phyloP scores from a whole-genome alignment of 2,888 invertebrate species.

The Polymixis flavicincta region DNA sequence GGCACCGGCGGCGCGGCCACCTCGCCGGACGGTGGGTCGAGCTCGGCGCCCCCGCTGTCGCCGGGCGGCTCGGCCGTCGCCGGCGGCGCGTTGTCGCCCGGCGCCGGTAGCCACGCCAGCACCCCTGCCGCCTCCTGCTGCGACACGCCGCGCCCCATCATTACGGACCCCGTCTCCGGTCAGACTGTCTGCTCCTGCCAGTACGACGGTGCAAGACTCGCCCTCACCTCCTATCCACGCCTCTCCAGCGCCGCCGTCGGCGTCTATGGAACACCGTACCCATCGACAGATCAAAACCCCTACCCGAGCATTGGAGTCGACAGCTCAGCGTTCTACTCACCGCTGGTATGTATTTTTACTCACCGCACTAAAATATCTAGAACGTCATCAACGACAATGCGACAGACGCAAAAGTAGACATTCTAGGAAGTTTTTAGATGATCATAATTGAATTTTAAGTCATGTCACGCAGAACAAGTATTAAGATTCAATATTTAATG shows the following conservation, averaged over 20 bases:
- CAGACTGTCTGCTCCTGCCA: slow-evolving; percentile 98
- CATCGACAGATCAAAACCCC: slow-evolving; percentile 97
- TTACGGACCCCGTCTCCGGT: slow-evolving; percentile 97
- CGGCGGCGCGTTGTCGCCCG: slow-evolving; percentile 91
- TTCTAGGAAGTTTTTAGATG: slow-evolving; percentile 36
- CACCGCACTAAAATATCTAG: slow-evolving; percentile 15
- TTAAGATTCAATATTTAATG: slow-evolving; percentile 52
- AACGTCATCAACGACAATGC: slow-evolving; percentile 16
- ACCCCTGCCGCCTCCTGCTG: slow-evolving; percentile 93
- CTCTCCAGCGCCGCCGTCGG: slow-evolving; percentile 94
- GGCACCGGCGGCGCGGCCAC: slow-evolving; percentile 94
- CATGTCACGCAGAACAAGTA: slow-evolving; percentile 41
- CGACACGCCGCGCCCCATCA: slow-evolving; percentile 97
- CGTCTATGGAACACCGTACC: slow-evolving; percentile 96
- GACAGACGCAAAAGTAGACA: slow-evolving; percentile 7
- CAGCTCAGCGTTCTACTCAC: slow-evolving; percentile 98
- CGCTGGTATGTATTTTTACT: slow-evolving; percentile 94
- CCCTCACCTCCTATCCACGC: slow-evolving; percentile 95
- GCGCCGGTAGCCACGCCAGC: slow-evolving; percentile 89
- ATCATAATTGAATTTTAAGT: slow-evolving; percentile 42
- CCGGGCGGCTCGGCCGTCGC: slow-evolving; percentile 93
- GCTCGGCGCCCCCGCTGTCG: slow-evolving; percentile 94
- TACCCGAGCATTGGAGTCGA: slow-evolving; percentile 98
- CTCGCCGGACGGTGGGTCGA: slow-evolving; percentile 93
- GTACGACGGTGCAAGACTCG: slow-evolving; percentile 96